Conservation (phyloP, 1,140 invertebrate genomes). For the Thaumatotibia leucotreta region DNA sequence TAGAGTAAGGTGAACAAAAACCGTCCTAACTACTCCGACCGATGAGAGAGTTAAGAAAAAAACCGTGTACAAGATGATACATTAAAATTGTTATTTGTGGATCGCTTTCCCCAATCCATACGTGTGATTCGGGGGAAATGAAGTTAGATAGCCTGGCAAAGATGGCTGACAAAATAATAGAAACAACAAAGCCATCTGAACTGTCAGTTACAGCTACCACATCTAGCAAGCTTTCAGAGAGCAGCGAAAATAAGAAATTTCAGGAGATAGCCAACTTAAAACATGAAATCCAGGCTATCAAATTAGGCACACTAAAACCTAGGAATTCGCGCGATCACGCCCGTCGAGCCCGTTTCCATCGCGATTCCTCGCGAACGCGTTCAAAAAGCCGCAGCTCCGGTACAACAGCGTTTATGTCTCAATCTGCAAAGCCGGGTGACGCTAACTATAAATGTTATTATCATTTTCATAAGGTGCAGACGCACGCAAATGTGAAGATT, state of each 20-base stretch:
- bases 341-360: not conserved
- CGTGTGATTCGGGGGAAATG: slow-evolving; percentile 16
- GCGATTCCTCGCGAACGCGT: not conserved
- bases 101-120: slow-evolving; percentile 19
- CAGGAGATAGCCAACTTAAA: not conserved
- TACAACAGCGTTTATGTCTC: not conserved
- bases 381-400: not conserved
- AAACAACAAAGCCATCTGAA: not conserved
- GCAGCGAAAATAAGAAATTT: not conserved
- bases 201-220: not conserved
- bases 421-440: not conserved
- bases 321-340: not conserved
- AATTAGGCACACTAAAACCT: not conserved
- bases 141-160: not conserved
- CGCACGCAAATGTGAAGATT: not conserved
- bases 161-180: not conserved
- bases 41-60: slow-evolving; percentile 19
- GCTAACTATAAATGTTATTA: not conserved
- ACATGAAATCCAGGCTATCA: not conserved
- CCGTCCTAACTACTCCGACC: slow-evolving; percentile 20
- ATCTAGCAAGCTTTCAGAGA: no score
- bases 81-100: slow-evolving; percentile 18
- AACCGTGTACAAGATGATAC: slow-evolving; percentile 18
- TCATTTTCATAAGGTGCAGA: not conserved
- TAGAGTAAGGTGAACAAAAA: slow-evolving; percentile 22